Evolutionary conservation across 2,888 invertebrate species (phyloP).

Genomic region (Phyllotreta striolata): DNA sequence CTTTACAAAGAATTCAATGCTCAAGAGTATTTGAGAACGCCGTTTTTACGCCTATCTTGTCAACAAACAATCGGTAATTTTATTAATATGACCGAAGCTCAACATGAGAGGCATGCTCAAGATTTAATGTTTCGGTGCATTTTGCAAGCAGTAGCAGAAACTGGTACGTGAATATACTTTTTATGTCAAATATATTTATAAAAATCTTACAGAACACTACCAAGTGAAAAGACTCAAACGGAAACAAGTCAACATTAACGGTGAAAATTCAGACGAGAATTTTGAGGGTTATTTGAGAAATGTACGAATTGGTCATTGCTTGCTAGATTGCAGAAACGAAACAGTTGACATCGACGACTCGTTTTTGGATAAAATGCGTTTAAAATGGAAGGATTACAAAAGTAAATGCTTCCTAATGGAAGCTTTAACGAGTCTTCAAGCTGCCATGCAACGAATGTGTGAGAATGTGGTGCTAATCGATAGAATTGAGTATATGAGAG

Average conservation of each 20-base stretch:
- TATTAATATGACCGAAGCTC: constrained; percentile 60
- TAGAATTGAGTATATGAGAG: constrained; percentile 62
- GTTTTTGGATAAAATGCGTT: constrained; percentile 50
- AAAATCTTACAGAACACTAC: constrained; percentile 53
- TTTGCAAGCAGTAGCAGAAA: constrained; percentile 67
- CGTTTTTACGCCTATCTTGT: constrained; percentile 77
- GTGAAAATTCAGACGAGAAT: constrained; percentile 39
- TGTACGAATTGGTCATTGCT: constrained; percentile 50
- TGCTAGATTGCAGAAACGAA: constrained; percentile 32
- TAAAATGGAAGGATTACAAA: constrained; percentile 54
- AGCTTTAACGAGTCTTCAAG: constrained; percentile 64
- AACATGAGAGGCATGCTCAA: constrained; percentile 65
- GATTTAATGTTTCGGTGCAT: constrained; percentile 69
- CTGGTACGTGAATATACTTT: constrained; percentile 60
- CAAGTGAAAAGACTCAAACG: constrained; percentile 54
- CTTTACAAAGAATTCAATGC: constrained; percentile 57
- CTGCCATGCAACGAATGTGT: constrained; percentile 64
- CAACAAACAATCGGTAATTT: constrained; percentile 70
- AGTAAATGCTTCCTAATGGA: constrained; percentile 57
- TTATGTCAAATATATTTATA: not conserved
- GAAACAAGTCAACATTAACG: constrained; percentile 50
- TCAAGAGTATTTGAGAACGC: constrained; percentile 64
- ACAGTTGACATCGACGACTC: constrained; percentile 35
- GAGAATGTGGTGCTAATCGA: constrained; percentile 67
- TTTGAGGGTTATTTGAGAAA: constrained; percentile 52